These are phyloP conservation scores for Leptarthrus brevirostris DNA, from an alignment of 2,888 invertebrate species.

Conservation along the genomic window DNA sequence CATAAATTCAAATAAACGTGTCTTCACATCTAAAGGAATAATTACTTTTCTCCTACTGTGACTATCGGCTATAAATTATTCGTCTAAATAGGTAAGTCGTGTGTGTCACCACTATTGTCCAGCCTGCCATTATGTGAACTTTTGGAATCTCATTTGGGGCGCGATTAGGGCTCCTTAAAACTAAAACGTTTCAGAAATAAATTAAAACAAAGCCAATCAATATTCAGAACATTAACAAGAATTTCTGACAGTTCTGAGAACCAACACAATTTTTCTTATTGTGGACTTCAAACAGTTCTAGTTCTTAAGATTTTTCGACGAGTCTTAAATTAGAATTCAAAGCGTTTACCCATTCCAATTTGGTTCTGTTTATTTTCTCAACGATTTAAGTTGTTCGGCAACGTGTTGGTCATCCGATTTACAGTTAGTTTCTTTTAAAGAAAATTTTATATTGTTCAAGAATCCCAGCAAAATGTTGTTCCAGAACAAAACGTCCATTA, in stretches of 20 bases:
- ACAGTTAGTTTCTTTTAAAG: neutral
- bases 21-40: too few relatives aligned
- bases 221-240: slow-evolving; percentile 17
- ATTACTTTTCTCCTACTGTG: too few relatives aligned
- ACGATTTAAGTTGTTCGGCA: slow-evolving; percentile 1
- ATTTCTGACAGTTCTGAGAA: slow-evolving; percentile 29
- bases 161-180: neutral
- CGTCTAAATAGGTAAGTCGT: neutral
- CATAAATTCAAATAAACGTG: too few relatives aligned
- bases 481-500: neutral
- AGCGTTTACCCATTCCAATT: neutral
- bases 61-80: neutral
- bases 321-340: slow-evolving; percentile 32
- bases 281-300: neutral
- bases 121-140: neutral
- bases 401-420: slow-evolving; percentile 7
- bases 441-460: neutral
- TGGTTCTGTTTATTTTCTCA: slow-evolving; percentile 6
- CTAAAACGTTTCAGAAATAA: neutral
- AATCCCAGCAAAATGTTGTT: neutral
- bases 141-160: slow-evolving; percentile 8
- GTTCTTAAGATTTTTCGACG: slow-evolving; percentile 7
- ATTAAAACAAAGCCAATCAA: slow-evolving; percentile 22
- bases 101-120: neutral
- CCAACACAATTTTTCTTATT: neutral